Evolutionary conservation across 37 sponge, comb jelly and placozoan species (phyloP).

Genomic region (Agelas oroides): DNA sequence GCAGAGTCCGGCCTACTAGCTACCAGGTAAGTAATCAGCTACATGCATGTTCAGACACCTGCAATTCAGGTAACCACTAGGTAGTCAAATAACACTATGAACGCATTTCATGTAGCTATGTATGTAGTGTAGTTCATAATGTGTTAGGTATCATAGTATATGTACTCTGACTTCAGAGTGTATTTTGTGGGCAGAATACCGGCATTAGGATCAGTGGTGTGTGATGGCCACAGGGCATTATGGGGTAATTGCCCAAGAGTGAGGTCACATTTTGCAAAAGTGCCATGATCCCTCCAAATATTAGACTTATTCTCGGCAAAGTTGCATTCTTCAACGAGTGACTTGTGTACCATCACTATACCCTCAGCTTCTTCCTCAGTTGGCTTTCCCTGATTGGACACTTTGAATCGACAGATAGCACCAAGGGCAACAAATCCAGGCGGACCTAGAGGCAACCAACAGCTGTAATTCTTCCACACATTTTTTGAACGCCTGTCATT

Average conservation of each 20-base stretch:
- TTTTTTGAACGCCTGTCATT: neutral
- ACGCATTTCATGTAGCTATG: too few relatives aligned
- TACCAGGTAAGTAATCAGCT: too few relatives aligned
- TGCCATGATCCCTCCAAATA: neutral
- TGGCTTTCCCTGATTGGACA: neutral
- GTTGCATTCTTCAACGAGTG: neutral
- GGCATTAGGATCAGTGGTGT: neutral
- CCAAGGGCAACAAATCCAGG: too few relatives aligned
- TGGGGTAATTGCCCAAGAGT: neutral
- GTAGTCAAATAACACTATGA: too few relatives aligned
- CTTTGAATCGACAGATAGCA: conserved; percentile 2
- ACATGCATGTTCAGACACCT: too few relatives aligned
- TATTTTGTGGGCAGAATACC: neutral
- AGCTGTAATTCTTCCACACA: neutral
- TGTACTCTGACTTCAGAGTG: too few relatives aligned
- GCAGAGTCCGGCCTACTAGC: too few relatives aligned
- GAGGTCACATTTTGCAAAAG: neutral
- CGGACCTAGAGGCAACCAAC: too few relatives aligned
- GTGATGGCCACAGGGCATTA: neutral
- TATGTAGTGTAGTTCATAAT: too few relatives aligned
- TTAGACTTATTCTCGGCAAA: neutral
- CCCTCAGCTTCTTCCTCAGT: neutral
- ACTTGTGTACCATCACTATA: neutral
- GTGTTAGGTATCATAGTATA: too few relatives aligned
- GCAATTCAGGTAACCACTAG: too few relatives aligned